phyloP scores from a whole-genome alignment of 2,888 invertebrate species.

The Phrixothrix hirtus region DNA sequence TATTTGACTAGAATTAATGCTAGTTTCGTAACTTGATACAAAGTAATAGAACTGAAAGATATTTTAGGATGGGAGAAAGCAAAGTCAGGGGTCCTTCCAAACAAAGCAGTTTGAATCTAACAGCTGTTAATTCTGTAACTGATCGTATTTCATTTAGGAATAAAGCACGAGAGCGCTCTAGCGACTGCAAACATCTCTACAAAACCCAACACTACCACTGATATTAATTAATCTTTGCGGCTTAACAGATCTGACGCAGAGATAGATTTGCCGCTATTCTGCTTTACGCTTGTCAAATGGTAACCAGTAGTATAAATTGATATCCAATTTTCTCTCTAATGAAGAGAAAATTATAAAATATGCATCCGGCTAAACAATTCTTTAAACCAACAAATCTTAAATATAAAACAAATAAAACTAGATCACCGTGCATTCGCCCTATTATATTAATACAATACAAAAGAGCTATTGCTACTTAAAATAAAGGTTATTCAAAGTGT shows the following conservation, averaged over 20 bases:
- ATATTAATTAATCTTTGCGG: slow-evolving; percentile 30
- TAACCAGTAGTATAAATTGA: slow-evolving; percentile 12
- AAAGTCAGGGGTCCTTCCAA: neutral
- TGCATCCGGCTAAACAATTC: neutral
- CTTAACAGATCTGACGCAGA: slow-evolving; percentile 24
- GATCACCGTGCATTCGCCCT: too few relatives aligned
- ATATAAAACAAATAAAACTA: neutral
- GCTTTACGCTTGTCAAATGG: slow-evolving; percentile 12
- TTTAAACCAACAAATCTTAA: neutral
- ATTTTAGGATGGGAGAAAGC: neutral
- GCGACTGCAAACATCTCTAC: slow-evolving; percentile 22
- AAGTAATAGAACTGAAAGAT: neutral
- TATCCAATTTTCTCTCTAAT: slow-evolving; percentile 13
- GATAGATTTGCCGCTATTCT: slow-evolving; percentile 15
- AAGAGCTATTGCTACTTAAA: too few relatives aligned
- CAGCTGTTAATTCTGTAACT: neutral
- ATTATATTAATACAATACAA: too few relatives aligned
- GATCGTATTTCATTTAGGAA: slow-evolving; percentile 26
- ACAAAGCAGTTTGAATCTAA: neutral
- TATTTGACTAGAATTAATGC: too few relatives aligned
- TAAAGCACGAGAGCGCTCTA: slow-evolving; percentile 17
- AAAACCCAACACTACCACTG: slow-evolving; percentile 21
- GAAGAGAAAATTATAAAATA: slow-evolving; percentile 2
- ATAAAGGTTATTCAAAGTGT: too few relatives aligned
- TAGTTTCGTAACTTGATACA: too few relatives aligned